Conservation (phyloP, 2,888 invertebrate genomes). For the Bursaphelenchus okinawaensis region DNA sequence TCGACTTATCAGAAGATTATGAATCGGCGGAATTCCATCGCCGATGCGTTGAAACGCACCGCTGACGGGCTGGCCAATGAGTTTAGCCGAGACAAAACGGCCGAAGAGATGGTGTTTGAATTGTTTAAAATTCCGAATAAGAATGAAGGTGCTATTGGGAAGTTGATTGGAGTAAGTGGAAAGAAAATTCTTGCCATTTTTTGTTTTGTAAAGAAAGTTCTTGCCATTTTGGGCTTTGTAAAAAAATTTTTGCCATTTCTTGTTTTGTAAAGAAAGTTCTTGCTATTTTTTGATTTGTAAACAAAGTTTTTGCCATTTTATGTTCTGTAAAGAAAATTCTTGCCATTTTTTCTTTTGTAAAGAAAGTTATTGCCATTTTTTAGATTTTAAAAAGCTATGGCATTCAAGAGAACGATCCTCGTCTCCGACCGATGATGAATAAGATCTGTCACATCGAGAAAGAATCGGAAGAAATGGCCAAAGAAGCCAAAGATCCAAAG, state of each 20-base stretch:
- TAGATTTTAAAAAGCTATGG: conserved; percentile 36
- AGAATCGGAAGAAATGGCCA: conserved; percentile 33
- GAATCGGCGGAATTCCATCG: conserved; percentile 23
- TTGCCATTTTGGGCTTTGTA: conserved; percentile 1
- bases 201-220: background rate
- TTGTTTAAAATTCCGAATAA: conserved; percentile 42
- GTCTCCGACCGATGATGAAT: conserved; percentile 28
- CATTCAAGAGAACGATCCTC: conserved; percentile 34
- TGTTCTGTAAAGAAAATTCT: background rate
- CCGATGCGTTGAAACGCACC: conserved; percentile 21
- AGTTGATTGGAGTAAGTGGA: conserved; percentile 31
- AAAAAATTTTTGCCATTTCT: background rate
- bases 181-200: background rate
- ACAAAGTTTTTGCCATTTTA: background rate
- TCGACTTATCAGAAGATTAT: conserved; percentile 18
- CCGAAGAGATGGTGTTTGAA: conserved; percentile 37
- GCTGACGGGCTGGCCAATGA: conserved; percentile 24
- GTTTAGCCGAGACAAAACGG: conserved; percentile 23
- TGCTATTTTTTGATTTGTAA: background rate
- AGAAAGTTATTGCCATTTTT: no score
- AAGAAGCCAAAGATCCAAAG: conserved; percentile 35
- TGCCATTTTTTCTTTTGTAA: conserved; percentile 4
- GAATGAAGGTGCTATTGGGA: conserved; percentile 40
- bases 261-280: background rate
- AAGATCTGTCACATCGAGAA: conserved; percentile 28